Conservation (phyloP, 2,113 vertebrate species). For the Leuciscus idus region DNA sequence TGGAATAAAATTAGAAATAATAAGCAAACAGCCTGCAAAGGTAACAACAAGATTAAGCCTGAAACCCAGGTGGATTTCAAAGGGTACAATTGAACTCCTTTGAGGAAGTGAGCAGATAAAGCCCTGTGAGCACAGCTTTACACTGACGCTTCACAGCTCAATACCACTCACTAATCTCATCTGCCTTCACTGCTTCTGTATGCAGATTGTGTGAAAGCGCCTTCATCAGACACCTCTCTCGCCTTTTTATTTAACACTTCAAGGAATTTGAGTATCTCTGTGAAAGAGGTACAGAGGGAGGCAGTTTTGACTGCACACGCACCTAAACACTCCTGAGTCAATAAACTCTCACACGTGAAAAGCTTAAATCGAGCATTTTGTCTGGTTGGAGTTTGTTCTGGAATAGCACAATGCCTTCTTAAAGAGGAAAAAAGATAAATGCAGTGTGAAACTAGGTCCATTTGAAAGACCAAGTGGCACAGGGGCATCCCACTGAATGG, state of each 20-base stretch:
- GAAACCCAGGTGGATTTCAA: constrained; percentile 45
- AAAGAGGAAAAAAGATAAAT: constrained; percentile 26
- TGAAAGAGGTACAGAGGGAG: not conserved
- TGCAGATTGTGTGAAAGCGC: constrained; percentile 1
- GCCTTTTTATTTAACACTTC: constrained; percentile 22
- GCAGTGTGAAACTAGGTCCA: constrained; percentile 25
- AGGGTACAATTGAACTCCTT: constrained; percentile 23
- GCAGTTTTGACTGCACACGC: not conserved
- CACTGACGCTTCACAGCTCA: constrained; percentile 28
- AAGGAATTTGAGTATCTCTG: constrained; percentile 8
- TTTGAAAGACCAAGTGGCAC: constrained; percentile 5
- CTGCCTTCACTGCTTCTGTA: not conserved
- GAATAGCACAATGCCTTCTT: not conserved
- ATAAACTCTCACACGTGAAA: not conserved
- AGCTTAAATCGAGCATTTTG: constrained; percentile 37
- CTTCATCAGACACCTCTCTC: constrained; percentile 42
- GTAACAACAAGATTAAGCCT: constrained; percentile 28
- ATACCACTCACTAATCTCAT: constrained; percentile 23
- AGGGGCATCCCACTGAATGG: not conserved
- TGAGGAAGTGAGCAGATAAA: constrained; percentile 32
- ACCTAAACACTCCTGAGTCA: not conserved
- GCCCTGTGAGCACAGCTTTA: constrained; percentile 19
- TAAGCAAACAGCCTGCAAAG: constrained; percentile 25
- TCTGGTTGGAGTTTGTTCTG: constrained; percentile 20
- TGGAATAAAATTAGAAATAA: constrained; percentile 18